Evolutionary conservation across 2,888 invertebrate species (phyloP).

Genomic region (Kryphioiulus occultus): DNA sequence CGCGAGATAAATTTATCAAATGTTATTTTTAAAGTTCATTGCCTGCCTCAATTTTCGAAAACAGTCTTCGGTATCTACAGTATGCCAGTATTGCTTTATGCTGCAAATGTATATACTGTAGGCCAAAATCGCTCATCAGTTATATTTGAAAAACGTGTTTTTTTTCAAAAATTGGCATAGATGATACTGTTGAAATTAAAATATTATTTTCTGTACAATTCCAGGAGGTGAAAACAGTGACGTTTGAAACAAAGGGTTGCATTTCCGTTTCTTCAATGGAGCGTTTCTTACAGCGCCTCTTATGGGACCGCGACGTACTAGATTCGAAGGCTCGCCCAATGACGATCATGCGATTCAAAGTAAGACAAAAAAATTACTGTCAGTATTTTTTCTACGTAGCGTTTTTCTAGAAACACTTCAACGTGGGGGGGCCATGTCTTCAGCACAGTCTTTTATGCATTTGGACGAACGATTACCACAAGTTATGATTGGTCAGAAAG

Average conservation of each 20-base stretch:
- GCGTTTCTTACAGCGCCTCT: slow-evolving; percentile 39
- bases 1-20: background rate
- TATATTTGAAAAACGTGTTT: too few relatives aligned
- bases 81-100: too few relatives aligned
- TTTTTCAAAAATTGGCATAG: too few relatives aligned
- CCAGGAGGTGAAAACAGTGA: slow-evolving; percentile 43
- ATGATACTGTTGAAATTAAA: too few relatives aligned
- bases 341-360: slow-evolving; percentile 49
- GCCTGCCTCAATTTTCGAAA: background rate
- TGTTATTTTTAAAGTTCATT: slow-evolving; percentile 16
- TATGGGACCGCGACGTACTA: slow-evolving; percentile 48
- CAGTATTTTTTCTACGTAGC: background rate
- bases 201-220: background rate
- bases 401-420: background rate
- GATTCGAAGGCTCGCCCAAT: slow-evolving; percentile 40
- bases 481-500: too few relatives aligned
- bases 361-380: slow-evolving; percentile 33
- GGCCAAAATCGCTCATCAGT: too few relatives aligned
- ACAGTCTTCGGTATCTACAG: background rate
- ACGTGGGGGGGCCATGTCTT: background rate
- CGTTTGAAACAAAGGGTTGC: slow-evolving; percentile 35
- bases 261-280: slow-evolving; percentile 45
- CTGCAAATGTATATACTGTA: too few relatives aligned
- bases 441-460: too few relatives aligned
- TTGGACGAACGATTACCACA: too few relatives aligned